Evolutionary conservation across 2,888 invertebrate genomes (phyloP).

Genomic region (Isoperla grammatica): DNA sequence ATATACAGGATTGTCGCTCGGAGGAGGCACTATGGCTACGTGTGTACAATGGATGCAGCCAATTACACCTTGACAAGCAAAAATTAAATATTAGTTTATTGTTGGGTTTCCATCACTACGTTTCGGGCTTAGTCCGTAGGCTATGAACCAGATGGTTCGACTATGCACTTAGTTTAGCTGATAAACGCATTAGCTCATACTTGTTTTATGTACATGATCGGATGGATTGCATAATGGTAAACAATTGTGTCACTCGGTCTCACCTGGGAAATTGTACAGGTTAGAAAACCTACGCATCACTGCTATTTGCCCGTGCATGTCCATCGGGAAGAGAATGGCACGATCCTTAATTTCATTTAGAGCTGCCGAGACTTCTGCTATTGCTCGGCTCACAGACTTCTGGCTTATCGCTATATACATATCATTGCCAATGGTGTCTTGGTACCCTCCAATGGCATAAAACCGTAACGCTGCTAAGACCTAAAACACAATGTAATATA

Average conservation of each 20-base stretch:
- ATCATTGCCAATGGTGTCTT: not conserved
- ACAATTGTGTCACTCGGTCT: too few species aligned
- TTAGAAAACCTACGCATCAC: not conserved
- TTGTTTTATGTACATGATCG: too few species aligned
- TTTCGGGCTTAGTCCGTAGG: too few species aligned
- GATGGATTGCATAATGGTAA: too few species aligned
- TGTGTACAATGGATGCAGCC: conserved; percentile 10
- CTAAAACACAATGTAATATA: too few species aligned
- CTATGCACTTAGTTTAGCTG: too few species aligned
- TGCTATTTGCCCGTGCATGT: not conserved
- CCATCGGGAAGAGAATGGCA: not conserved
- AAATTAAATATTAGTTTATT: too few species aligned
- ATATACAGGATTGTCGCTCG: not conserved
- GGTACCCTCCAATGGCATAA: conserved; percentile 8
- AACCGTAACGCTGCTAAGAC: conserved; percentile 1
- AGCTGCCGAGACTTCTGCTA: not conserved
- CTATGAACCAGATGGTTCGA: too few species aligned
- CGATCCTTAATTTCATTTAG: not conserved
- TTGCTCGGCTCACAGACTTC: conserved; percentile 2
- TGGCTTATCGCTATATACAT: not conserved
- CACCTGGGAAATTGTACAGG: not conserved
- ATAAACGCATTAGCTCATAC: too few species aligned
- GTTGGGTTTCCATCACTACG: not conserved
- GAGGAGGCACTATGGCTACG: not conserved
- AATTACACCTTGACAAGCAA: too few species aligned